phyloP scores from a whole-genome alignment of 2,888 invertebrate species.

The Drosophila subquinaria region DNA sequence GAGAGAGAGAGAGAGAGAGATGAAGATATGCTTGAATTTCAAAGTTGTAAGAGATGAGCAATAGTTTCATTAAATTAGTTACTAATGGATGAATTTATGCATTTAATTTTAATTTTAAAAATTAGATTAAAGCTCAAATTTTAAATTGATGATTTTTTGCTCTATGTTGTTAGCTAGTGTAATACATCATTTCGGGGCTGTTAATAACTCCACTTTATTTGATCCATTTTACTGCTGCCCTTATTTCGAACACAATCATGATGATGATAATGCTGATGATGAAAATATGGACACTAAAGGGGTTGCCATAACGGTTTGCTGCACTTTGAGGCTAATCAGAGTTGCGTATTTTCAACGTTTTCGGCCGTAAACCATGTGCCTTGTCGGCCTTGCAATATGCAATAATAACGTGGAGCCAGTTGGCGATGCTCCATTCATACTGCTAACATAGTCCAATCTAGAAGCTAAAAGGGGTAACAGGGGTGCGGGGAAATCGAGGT shows the following conservation, averaged over 20 bases:
- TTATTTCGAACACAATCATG: background rate
- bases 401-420: conserved; percentile 37
- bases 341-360: conserved; percentile 61
- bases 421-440: conserved; percentile 38
- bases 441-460: conserved; percentile 16
- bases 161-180: conserved; percentile 1
- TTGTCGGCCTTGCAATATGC: conserved; percentile 48
- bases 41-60: no score
- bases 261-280: conserved; percentile 40
- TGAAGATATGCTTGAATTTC: no score
- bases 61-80: no score
- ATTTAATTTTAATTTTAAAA: no score
- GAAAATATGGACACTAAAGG: background rate
- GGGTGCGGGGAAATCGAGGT: background rate
- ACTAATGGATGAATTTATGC: no score
- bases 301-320: conserved; percentile 45
- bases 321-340: conserved; percentile 64
- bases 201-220: conserved; percentile 22
- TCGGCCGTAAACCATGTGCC: conserved; percentile 56
- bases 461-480: background rate
- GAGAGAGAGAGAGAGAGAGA: no score
- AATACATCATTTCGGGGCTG: conserved; percentile 36
- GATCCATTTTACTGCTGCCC: background rate
- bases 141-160: no score
- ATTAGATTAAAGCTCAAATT: no score